phyloP scores from a whole-genome alignment of 30 jellyfish, hydroid and myxozoan genomes.

The Cassiopea xamachana region DNA sequence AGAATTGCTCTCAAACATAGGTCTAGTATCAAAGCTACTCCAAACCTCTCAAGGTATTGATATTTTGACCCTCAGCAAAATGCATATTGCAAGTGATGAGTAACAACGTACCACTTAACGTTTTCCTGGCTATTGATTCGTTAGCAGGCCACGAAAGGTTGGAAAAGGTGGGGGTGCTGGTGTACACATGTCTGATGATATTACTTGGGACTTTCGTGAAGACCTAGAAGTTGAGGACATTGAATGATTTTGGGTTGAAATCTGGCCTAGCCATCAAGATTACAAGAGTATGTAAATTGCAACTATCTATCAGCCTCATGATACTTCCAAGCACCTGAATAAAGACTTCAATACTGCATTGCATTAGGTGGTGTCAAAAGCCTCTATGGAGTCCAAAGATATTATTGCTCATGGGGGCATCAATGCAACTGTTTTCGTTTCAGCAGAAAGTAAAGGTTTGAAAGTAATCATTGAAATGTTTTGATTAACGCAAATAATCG shows the following conservation, averaged over 20 bases:
- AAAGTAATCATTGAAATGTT: slow-evolving; percentile 31
- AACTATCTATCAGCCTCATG: slow-evolving; percentile 66
- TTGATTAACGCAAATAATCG: slow-evolving; percentile 43
- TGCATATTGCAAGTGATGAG: slow-evolving; percentile 48
- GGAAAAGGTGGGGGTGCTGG: slow-evolving; percentile 84
- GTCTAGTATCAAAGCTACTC: slow-evolving; percentile 46
- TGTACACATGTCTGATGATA: slow-evolving; percentile 54
- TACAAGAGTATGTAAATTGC: slow-evolving; percentile 46
- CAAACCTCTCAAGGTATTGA: slow-evolving; percentile 64
- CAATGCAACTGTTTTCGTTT: slow-evolving; percentile 20
- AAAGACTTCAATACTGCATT: slow-evolving; percentile 45
- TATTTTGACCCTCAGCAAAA: slow-evolving; percentile 61
- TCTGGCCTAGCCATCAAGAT: slow-evolving; percentile 59
- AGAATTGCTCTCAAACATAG: slow-evolving; percentile 64
- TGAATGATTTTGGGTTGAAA: slow-evolving; percentile 39
- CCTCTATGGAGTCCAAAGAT: slow-evolving; percentile 66
- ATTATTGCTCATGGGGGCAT: slow-evolving; percentile 44
- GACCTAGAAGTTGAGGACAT: slow-evolving; percentile 70
- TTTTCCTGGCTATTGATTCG: slow-evolving; percentile 72
- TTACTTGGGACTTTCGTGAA: slow-evolving; percentile 69
- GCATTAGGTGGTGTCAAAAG: slow-evolving; percentile 56
- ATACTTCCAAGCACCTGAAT: slow-evolving; percentile 54
- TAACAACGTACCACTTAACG: slow-evolving; percentile 24
- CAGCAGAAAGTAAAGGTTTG: neutral
- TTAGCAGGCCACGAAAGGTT: slow-evolving; percentile 55